Conservation (phyloP, 2,113 vertebrate genomes). For the Myotis lucifugus region DNA sequence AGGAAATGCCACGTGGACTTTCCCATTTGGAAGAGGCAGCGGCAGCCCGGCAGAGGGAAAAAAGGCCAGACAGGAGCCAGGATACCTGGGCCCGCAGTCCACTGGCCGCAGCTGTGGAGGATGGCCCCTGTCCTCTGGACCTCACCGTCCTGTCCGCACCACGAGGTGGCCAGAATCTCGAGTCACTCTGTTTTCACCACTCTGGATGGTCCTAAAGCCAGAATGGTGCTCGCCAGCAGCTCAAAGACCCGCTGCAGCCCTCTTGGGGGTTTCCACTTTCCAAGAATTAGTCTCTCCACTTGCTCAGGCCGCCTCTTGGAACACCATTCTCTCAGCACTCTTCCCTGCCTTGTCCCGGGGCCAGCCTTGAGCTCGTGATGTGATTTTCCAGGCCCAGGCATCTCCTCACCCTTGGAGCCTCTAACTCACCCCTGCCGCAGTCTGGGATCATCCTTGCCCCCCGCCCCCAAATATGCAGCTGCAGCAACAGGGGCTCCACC, state of each 20-base stretch:
- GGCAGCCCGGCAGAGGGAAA: slow-evolving; percentile 22
- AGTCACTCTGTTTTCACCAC: slow-evolving; percentile 56
- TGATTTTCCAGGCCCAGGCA: slow-evolving; percentile 64
- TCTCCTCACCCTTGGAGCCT: slow-evolving; percentile 17
- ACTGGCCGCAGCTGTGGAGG: neutral
- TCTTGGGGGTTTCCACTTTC: slow-evolving; percentile 66
- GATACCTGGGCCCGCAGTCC: slow-evolving; percentile 40
- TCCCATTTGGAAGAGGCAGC: slow-evolving; percentile 20
- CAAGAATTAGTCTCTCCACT: slow-evolving; percentile 62
- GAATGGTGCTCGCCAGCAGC: neutral
- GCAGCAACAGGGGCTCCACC: neutral
- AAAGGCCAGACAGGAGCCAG: slow-evolving; percentile 44
- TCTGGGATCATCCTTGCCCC: neutral
- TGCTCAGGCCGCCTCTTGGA: slow-evolving; percentile 28
- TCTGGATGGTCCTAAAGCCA: neutral
- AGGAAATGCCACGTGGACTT: slow-evolving; percentile 50
- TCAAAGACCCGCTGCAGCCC: slow-evolving; percentile 54
- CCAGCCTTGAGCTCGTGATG: slow-evolving; percentile 70
- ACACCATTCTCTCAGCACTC: slow-evolving; percentile 48
- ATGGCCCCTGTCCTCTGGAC: neutral
- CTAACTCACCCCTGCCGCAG: neutral
- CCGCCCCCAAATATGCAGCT: neutral
- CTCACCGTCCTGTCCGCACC: neutral
- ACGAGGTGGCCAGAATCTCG: neutral
- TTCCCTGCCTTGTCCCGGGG: slow-evolving; percentile 50